These are phyloP conservation scores for Molossus alvarezi DNA, from an alignment of 2,797 vertebrate genomes.

Conservation along the genomic window DNA sequence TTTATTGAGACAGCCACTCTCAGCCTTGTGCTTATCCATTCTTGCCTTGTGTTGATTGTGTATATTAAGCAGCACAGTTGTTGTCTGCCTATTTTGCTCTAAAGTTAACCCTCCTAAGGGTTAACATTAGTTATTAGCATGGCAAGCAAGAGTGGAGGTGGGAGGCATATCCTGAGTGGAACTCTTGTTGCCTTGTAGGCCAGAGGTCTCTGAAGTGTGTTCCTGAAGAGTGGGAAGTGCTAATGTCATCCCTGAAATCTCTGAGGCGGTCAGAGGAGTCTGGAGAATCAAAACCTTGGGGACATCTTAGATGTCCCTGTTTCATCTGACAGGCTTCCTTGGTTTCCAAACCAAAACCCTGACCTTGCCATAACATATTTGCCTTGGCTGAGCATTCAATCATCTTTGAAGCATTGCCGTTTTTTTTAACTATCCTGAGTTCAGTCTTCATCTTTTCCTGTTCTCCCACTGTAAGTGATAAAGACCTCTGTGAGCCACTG, in stretches of 20 bases:
- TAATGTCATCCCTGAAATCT: background rate
- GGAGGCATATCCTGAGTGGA: background rate
- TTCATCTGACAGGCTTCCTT: background rate
- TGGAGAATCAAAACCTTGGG: conserved; percentile 12
- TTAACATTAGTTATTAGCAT: conserved; percentile 33
- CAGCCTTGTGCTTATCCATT: background rate
- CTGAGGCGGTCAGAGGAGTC: background rate
- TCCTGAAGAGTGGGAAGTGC: background rate
- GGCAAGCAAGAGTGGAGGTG: background rate
- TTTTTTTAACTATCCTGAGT: background rate
- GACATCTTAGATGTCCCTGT: background rate
- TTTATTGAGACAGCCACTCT: conserved; percentile 23
- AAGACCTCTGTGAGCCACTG: conserved; percentile 12
- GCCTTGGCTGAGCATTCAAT: background rate
- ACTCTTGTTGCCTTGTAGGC: background rate
- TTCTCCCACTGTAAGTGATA: background rate
- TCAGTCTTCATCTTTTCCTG: conserved; percentile 4
- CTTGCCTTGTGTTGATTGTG: conserved; percentile 44
- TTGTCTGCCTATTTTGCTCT: conserved; percentile 15
- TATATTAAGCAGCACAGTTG: conserved; percentile 26
- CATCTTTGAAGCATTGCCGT: background rate
- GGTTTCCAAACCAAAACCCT: conserved; percentile 35
- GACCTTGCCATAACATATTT: background rate
- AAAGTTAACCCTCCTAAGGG: background rate
- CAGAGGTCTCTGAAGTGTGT: conserved; percentile 20